A percentile compares a stretch with the other conserved stretches of the same genome.
Evolutionary conservation across 2,888 invertebrate genomes (phyloP).

Genomic region (Augochlorella aurata): DNA sequence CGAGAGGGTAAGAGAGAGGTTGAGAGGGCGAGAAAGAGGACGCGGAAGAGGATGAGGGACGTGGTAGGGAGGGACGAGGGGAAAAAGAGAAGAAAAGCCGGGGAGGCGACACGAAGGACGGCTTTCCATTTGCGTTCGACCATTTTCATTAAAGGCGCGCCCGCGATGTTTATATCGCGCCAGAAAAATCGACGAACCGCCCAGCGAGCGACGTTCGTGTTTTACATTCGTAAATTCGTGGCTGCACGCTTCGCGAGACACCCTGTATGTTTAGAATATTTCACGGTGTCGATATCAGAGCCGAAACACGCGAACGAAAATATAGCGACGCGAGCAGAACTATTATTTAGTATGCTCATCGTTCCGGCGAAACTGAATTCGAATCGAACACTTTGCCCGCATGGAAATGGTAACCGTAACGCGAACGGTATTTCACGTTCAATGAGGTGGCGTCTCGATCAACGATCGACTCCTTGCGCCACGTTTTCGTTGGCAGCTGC

Average conservation of each 20-base stretch:
- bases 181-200: slow-evolving; percentile 28
- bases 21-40: neutral
- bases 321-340: neutral
- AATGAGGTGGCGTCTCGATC: too few relatives aligned
- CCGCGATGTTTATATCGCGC: slow-evolving; percentile 39
- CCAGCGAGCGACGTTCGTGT: neutral
- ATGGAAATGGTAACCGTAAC: too few relatives aligned
- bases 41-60: neutral
- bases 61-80: neutral
- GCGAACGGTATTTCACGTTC: too few relatives aligned
- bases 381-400: neutral
- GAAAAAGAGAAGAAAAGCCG: slow-evolving; percentile 39
- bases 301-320: neutral
- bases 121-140: slow-evolving; percentile 58
- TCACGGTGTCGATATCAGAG: neutral
- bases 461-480: too few relatives aligned
- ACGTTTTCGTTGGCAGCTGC: too few relatives aligned
- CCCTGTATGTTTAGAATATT: neutral
- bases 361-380: neutral
- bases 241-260: neutral
- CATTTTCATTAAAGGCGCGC: slow-evolving; percentile 62
- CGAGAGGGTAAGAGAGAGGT: neutral
- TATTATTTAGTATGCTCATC: slow-evolving; percentile 2
- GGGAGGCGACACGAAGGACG: slow-evolving; percentile 49
- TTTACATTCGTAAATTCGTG: neutral